Evolutionary conservation across 2,113 vertebrate species (phyloP).

Genomic region (Laterallus jamaicensis): DNA sequence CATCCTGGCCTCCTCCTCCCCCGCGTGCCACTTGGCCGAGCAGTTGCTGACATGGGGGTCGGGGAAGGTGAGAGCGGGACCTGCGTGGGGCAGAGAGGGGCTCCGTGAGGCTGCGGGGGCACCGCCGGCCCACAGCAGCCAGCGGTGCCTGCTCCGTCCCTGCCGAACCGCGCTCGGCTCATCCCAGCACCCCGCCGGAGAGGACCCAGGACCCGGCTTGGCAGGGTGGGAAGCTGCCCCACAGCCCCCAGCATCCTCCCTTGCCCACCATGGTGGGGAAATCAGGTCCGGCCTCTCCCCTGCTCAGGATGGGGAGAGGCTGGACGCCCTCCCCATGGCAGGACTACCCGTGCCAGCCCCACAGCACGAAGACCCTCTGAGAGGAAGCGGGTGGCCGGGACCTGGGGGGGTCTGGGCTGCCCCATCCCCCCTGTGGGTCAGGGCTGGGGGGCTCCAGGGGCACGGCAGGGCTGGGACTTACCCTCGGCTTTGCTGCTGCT

Average conservation of each 20-base stretch:
- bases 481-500: constrained; percentile 78
- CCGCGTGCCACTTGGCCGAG: constrained; percentile 75
- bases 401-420: not conserved
- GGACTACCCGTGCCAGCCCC: not conserved
- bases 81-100: constrained; percentile 24
- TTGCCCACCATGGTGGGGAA: not conserved
- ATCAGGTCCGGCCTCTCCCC: not conserved
- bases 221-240: not conserved
- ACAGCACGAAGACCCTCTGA: not conserved
- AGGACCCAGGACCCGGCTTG: not conserved
- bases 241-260: not conserved
- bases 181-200: not conserved
- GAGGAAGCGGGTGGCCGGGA: not conserved
- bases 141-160: not conserved
- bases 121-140: accelerated
- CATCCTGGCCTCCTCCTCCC: constrained; percentile 82
- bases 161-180: accelerated
- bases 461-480: constrained; percentile 27
- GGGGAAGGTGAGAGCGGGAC: constrained; percentile 74
- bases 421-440: accelerated
- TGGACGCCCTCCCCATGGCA: not conserved
- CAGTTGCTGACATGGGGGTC: constrained; percentile 81
- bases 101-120: not conserved
- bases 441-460: not conserved
- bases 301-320: not conserved